These are phyloP conservation scores for Oryzias celebensis DNA, from an alignment of 2,113 vertebrate species.

Conservation along the genomic window DNA sequence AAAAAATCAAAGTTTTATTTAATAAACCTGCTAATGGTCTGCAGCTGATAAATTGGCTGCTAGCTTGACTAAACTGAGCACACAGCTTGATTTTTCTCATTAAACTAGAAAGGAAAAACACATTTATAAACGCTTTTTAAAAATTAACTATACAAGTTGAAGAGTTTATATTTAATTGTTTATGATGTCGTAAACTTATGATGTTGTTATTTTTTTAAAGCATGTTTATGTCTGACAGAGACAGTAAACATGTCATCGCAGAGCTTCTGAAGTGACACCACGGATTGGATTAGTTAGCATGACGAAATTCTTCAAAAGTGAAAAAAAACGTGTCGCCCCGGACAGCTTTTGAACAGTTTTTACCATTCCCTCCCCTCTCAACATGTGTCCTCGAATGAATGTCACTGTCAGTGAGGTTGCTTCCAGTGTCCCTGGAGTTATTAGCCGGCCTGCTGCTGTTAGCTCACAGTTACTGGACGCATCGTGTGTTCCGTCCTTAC, in stretches of 20 bases:
- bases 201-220: too few relatives aligned
- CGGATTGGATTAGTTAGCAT: not conserved
- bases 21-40: too few relatives aligned
- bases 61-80: too few relatives aligned
- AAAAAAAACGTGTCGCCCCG: not conserved
- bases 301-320: not conserved
- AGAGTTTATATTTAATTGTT: too few relatives aligned
- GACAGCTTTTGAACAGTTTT: not conserved
- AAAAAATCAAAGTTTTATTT: not conserved
- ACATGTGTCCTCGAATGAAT: constrained; percentile 54
- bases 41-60: too few relatives aligned
- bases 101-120: too few relatives aligned
- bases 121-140: too few relatives aligned
- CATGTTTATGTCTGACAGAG: not conserved
- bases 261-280: not conserved
- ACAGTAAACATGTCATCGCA: not conserved
- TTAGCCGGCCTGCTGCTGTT: constrained; percentile 59
- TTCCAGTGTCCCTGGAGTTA: constrained; percentile 36
- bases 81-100: too few relatives aligned
- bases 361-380: not conserved
- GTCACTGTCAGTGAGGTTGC: constrained; percentile 36
- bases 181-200: too few relatives aligned
- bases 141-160: too few relatives aligned
- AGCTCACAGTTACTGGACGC: constrained; percentile 24
- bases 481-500: constrained; percentile 44